Evolutionary conservation across 2,113 vertebrate species (phyloP).

Genomic region (Prietella phreatophila): DNA sequence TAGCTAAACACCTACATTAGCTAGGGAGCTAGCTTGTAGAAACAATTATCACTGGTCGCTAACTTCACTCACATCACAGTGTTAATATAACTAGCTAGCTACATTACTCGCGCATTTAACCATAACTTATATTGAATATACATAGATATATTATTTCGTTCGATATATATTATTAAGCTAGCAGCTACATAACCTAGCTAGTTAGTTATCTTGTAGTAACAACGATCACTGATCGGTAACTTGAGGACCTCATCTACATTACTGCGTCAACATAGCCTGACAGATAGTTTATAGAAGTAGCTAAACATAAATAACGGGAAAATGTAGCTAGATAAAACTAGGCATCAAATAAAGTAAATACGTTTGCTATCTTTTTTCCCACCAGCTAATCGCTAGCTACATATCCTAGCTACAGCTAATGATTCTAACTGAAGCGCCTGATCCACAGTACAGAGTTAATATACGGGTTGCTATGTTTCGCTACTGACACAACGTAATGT

Average conservation of each 20-base stretch:
- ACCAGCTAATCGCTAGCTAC: not conserved
- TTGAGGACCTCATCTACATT: not conserved
- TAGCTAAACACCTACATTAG: not conserved
- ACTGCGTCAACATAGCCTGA: not conserved
- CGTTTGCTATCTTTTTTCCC: not conserved
- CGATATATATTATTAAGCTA: not conserved
- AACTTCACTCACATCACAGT: not conserved
- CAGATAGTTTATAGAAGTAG: not conserved
- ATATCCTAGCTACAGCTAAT: not conserved
- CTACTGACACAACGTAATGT: not conserved
- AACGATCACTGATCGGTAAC: not conserved
- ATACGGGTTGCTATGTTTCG: not conserved
- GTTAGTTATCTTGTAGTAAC: too few relatives aligned
- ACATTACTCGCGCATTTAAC: not conserved
- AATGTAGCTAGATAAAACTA: not conserved
- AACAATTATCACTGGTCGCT: not conserved
- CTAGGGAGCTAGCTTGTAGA: not conserved
- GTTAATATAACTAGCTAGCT: not conserved
- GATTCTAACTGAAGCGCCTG: not conserved
- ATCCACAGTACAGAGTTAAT: too few relatives aligned
- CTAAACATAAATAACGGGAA: not conserved
- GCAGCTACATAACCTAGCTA: not conserved
- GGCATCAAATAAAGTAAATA: not conserved
- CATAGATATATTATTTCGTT: not conserved
- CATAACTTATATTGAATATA: not conserved